These are phyloP conservation scores for Protodeltote pygarga DNA, from an alignment of 2,888 invertebrate species.

Conservation along the genomic window DNA sequence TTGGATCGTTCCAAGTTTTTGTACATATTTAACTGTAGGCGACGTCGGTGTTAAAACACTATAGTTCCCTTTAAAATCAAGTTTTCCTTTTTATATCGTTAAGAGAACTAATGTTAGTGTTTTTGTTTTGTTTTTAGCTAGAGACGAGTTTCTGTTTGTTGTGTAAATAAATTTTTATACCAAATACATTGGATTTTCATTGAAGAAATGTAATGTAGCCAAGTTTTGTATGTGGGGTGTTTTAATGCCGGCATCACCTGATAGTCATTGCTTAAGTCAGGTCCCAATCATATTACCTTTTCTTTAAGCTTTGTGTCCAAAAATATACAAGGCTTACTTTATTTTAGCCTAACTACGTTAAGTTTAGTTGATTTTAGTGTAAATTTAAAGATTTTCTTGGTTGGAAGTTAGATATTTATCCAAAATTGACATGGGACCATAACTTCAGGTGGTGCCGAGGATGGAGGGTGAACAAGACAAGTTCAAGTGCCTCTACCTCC, in stretches of 20 bases:
- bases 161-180: conserved; percentile 65
- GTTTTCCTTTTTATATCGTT: conserved; percentile 36
- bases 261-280: conserved; percentile 20
- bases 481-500: conserved; percentile 76
- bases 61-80: conserved; percentile 43
- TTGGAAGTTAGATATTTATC: conserved; percentile 1
- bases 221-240: conserved; percentile 49
- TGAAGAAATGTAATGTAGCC: conserved; percentile 26
- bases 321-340: background rate
- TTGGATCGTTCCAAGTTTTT: conserved; percentile 24
- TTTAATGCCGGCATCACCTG: conserved; percentile 83
- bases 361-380: no score
- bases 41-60: conserved; percentile 82
- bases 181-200: conserved; percentile 52
- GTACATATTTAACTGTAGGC: conserved; percentile 51
- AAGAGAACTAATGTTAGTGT: conserved; percentile 45
- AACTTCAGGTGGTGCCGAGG: conserved; percentile 74
- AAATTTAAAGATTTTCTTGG: no score
- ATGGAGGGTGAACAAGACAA: conserved; percentile 63
- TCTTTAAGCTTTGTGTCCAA: background rate
- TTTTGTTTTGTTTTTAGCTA: conserved; percentile 55
- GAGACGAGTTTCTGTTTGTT: conserved; percentile 51
- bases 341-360: conserved; percentile 2
- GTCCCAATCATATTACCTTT: background rate
- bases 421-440: conserved; percentile 37